A percentile compares a stretch with the other conserved stretches of the same genome.
These are phyloP conservation scores for Arothron firmamentum DNA, from an alignment of 2,113 vertebrate species.

Conservation along the genomic window DNA sequence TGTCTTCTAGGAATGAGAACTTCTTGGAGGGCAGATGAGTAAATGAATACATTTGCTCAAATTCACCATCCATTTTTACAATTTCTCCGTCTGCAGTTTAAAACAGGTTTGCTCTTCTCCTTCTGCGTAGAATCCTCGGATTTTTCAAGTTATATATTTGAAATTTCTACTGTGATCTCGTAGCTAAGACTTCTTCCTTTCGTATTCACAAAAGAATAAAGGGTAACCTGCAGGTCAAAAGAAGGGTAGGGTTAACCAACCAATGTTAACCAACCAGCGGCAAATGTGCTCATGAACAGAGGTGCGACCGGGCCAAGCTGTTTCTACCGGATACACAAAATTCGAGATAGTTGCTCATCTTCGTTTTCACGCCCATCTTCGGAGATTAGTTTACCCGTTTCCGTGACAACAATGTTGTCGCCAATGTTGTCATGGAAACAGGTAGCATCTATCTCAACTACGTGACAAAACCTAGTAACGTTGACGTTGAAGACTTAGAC, in stretches of 20 bases:
- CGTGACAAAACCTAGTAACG: too few relatives aligned
- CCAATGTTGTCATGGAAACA: not conserved
- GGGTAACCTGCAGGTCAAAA: too few relatives aligned
- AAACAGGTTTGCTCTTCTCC: not conserved
- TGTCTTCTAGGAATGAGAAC: conserved; percentile 57
- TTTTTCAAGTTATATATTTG: too few relatives aligned
- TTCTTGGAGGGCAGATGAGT: conserved; percentile 40
- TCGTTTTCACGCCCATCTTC: fast-evolving
- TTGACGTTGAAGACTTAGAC: too few relatives aligned
- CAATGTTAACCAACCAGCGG: conserved; percentile 12
- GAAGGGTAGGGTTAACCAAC: fast-evolving
- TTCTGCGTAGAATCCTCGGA: too few relatives aligned
- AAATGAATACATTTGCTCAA: conserved; percentile 56
- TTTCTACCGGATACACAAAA: not conserved
- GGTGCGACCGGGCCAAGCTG: not conserved
- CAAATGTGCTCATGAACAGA: conserved; percentile 3
- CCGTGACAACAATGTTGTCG: conserved; percentile 29
- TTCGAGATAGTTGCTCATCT: not conserved
- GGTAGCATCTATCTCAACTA: too few relatives aligned
- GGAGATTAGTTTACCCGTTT: conserved; percentile 28
- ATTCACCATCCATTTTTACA: conserved; percentile 40
- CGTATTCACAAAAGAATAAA: not conserved
- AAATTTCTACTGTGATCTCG: too few relatives aligned
- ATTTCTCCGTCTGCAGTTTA: fast-evolving
- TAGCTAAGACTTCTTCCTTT: not conserved